Evolutionary conservation across 2,888 invertebrate species (phyloP).

Genomic region (Cryptus viduatorius): DNA sequence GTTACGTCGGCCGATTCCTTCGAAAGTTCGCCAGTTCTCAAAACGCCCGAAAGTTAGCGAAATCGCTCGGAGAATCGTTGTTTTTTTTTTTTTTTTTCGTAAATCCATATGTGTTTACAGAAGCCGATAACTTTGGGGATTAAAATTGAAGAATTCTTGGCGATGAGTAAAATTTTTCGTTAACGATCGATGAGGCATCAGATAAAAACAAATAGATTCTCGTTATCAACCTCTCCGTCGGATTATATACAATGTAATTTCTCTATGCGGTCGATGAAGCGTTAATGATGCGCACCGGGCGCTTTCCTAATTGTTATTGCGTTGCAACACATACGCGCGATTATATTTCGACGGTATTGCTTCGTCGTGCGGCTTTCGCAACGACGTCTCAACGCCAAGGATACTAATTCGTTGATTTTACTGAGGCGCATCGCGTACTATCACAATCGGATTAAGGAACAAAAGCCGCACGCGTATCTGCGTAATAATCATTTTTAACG

Average conservation of each 20-base stretch:
- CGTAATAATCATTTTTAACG: slow-evolving; percentile 15
- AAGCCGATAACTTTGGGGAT: neutral
- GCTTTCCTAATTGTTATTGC: slow-evolving; percentile 31
- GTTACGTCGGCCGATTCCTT: slow-evolving; percentile 11
- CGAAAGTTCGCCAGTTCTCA: slow-evolving; percentile 14
- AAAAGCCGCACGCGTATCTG: neutral
- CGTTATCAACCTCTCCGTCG: neutral
- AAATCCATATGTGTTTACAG: too few species aligned
- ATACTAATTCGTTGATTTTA: slow-evolving; percentile 13
- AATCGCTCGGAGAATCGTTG: neutral
- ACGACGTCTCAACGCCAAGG: slow-evolving; percentile 22
- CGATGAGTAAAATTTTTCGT: neutral
- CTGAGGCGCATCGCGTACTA: slow-evolving; percentile 44
- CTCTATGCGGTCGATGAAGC: slow-evolving; percentile 26
- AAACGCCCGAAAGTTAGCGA: slow-evolving; percentile 9
- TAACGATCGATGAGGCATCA: neutral
- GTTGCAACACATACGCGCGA: slow-evolving; percentile 8
- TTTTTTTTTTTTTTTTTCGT: neutral
- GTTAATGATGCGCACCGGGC: slow-evolving; percentile 2
- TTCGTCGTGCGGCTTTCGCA: slow-evolving; percentile 29
- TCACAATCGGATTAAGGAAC: neutral
- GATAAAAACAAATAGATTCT: neutral
- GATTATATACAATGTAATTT: neutral
- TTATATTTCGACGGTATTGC: neutral
- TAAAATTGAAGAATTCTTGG: too few species aligned